A percentile compares a stretch with the other conserved stretches of the same genome.
Conservation (phyloP, 2,888 invertebrate species). For the Nemotelus nigrinus region DNA sequence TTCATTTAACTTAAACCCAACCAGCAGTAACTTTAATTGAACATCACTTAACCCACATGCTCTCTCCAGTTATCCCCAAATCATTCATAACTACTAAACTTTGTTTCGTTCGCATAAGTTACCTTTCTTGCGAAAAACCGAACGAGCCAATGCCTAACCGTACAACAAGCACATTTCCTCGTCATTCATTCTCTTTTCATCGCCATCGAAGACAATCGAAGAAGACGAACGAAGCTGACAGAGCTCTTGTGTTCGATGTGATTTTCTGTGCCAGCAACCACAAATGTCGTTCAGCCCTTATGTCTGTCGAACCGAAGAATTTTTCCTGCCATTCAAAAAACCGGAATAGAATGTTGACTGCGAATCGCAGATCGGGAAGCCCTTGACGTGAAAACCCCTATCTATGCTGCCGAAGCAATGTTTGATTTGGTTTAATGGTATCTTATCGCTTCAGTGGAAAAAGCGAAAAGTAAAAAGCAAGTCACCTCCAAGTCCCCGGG, state of each 20-base stretch:
- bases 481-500: neutral
- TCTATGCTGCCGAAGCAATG: constrained; percentile 49
- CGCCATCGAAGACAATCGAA: constrained; percentile 15
- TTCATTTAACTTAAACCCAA: neutral
- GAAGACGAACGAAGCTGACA: neutral
- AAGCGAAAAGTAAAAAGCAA: constrained; percentile 9
- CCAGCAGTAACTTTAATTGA: constrained; percentile 16
- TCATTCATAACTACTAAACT: constrained; percentile 19
- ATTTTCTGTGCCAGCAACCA: constrained; percentile 42
- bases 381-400: constrained; percentile 46
- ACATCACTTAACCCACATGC: constrained; percentile 6
- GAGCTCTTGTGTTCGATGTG: constrained; percentile 33
- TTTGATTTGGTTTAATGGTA: constrained; percentile 52
- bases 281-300: constrained; percentile 41
- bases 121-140: too few relatives aligned
- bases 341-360: constrained; percentile 14
- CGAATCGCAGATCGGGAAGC: constrained; percentile 29
- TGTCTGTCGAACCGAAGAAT: constrained; percentile 29
- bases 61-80: neutral
- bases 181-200: neutral
- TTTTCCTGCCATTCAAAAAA: constrained; percentile 36
- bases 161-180: neutral
- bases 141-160: too few relatives aligned
- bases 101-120: neutral
- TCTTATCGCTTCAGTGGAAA: constrained; percentile 50